Evolutionary conservation across 2,113 vertebrate species (phyloP), one percentile per base, ranked within the genome.

Genomic region (Misgurnus mizolepis): DNA sequence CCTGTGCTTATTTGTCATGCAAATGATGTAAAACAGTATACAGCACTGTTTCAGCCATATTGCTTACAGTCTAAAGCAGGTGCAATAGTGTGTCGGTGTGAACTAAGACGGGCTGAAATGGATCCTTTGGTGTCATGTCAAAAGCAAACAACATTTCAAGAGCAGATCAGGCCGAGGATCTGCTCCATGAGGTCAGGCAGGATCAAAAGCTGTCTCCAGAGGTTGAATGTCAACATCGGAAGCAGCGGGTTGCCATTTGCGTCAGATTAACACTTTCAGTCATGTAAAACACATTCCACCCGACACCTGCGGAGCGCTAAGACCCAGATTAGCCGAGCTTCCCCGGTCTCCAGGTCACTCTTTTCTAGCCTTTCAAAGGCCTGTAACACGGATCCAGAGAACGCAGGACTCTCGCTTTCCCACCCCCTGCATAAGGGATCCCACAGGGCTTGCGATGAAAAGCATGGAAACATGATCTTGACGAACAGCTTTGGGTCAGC

Each of bases 231-330:
- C 78, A 81, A 79, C 64, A 70, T 81, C 43, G 49, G 56, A 47
- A 60, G 55, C 77, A 3, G 4, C 56, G 64, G 65, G n/a, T 79
- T 79, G 27, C 80, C 69, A 83, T 85, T 82, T 83, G 80, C 78
- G 75, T 72, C 81, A 72, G 79, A 84, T 83, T 86, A 84, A 66
- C 79, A 84, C 82, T 53, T 81, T 67, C 58, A 77, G 15, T 45
- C 80, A 64, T 86, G 67, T 74, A 78, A 84, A 82, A 78, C 67
- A 82, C 83, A 82, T 86, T 86, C 80, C 78, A 40, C 39, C 14
- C 47, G 53, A 76, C 82, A 84, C 82, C 82, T 86, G 83, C 41
- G 43, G 80, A 80, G 80, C 61, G 61, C 76, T 80, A 80, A 84
- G 73, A 67, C 76, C 82, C 65, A 80, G 83, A 84, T 84, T 84